phyloP scores from a whole-genome alignment of 2,113 vertebrate genomes.

The Leucosticte australis region DNA sequence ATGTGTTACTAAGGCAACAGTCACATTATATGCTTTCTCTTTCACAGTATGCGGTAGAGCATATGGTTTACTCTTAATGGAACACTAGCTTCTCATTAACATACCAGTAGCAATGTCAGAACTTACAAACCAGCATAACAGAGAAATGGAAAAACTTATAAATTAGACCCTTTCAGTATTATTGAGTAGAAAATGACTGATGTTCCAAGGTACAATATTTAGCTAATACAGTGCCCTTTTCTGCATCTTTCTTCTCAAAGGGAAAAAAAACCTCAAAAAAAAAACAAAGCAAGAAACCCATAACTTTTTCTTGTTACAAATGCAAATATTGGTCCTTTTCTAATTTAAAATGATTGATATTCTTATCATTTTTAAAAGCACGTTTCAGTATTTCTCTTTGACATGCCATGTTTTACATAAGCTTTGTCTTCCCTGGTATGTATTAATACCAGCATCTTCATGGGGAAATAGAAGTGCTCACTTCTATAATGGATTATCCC shows the following conservation, averaged over 20 bases:
- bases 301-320: slow-evolving; percentile 64
- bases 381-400: slow-evolving; percentile 19
- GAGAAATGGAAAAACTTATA: slow-evolving; percentile 80
- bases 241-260: slow-evolving; percentile 68
- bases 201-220: slow-evolving; percentile 81
- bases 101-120: slow-evolving; percentile 87
- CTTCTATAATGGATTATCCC: background rate
- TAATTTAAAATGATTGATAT: slow-evolving; percentile 60
- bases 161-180: slow-evolving; percentile 81
- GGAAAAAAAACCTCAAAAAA: background rate
- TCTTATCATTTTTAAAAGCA: slow-evolving; percentile 42
- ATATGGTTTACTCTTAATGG: slow-evolving; percentile 88
- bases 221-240: slow-evolving; percentile 76
- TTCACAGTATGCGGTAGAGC: slow-evolving; percentile 86
- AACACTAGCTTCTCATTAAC: slow-evolving; percentile 88
- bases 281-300: background rate
- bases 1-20: slow-evolving; percentile 97
- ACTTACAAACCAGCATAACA: slow-evolving; percentile 83
- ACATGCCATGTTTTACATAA: slow-evolving; percentile 32
- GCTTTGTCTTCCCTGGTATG: slow-evolving; percentile 36
- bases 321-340: slow-evolving; percentile 67
- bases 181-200: slow-evolving; percentile 81
- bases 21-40: slow-evolving; percentile 90
- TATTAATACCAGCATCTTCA: background rate
- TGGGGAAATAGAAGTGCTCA: background rate